These are phyloP conservation scores for Cirrhinus molitorella DNA, from an alignment of 2,797 vertebrate genomes.

Conservation along the genomic window DNA sequence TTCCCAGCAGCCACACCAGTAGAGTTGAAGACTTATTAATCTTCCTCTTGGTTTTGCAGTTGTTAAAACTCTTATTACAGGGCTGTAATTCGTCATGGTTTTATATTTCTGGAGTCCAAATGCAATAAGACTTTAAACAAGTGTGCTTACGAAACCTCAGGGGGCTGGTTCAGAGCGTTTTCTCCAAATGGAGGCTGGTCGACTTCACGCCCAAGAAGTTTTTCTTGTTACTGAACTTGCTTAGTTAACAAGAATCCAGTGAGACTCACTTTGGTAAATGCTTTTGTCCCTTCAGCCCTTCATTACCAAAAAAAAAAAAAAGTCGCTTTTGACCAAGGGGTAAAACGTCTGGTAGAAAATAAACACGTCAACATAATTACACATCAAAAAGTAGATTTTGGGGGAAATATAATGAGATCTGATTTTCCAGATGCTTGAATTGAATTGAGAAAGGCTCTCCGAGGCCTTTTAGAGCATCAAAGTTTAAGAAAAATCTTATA, in stretches of 20 bases:
- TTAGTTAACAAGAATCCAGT: not conserved
- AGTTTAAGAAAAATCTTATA: conserved; percentile 35
- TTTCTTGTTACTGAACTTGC: not conserved
- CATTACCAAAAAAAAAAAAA: not conserved
- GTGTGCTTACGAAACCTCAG: conserved; percentile 41
- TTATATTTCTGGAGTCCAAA: conserved; percentile 4
- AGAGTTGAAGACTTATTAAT: not conserved
- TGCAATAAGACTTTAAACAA: conserved; percentile 15
- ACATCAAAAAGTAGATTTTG: not conserved
- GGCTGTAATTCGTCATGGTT: conserved; percentile 3
- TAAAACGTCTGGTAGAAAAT: not conserved
- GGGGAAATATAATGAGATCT: not conserved
- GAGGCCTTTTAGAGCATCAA: conserved; percentile 50
- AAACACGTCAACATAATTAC: not conserved
- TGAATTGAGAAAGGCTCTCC: not conserved
- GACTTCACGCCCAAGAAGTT: not conserved
- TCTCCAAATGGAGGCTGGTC: conserved; percentile 15
- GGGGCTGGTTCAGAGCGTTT: conserved; percentile 11
- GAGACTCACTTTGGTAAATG: conserved; percentile 10
- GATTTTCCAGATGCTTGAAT: not conserved
- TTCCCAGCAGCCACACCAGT: not conserved
- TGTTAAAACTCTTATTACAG: not conserved
- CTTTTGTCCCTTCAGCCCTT: conserved; percentile 6
- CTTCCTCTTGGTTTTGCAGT: not conserved
- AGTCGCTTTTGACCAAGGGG: not conserved